Evolutionary conservation across 1,140 invertebrate genomes (phyloP).

Genomic region (Micrasema longulum): DNA sequence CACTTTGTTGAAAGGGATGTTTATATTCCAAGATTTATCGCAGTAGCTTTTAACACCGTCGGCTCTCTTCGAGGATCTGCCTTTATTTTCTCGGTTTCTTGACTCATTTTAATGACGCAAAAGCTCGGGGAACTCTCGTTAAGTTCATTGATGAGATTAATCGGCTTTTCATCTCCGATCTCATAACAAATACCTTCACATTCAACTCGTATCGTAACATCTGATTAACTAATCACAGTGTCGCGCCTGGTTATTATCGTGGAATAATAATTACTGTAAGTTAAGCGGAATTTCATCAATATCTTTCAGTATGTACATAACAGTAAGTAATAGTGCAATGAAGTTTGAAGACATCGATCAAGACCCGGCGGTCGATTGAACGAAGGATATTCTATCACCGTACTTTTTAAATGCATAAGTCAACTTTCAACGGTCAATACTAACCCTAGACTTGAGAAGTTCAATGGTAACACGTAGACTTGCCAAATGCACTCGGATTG

Average conservation of each 20-base stretch:
- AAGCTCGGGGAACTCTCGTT: constrained; percentile 41
- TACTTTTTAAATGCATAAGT: background rate
- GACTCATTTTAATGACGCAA: constrained; percentile 10
- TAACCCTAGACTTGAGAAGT: background rate
- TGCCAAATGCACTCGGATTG: constrained; percentile 20
- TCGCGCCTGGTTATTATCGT: constrained; percentile 11
- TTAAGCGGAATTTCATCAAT: constrained; percentile 28
- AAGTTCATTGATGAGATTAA: constrained; percentile 43
- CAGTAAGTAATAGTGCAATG: background rate
- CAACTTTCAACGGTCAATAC: too few relatives aligned
- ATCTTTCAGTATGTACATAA: background rate
- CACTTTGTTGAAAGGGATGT: background rate
- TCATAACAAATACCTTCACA: constrained; percentile 25
- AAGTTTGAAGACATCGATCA: background rate
- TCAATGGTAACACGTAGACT: background rate
- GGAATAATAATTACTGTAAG: constrained; percentile 21
- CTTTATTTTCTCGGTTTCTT: too few relatives aligned
- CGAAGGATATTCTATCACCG: background rate
- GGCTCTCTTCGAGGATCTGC: too few relatives aligned
- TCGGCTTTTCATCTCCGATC: constrained; percentile 38
- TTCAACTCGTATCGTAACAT: background rate
- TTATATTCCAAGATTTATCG: background rate
- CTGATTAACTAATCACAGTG: constrained; percentile 27
- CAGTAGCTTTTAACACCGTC: too few relatives aligned
- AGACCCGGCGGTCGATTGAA: constrained; percentile 7